Conservation (phyloP, 2,113 vertebrate genomes). For the Cyprinodon tularosa region DNA sequence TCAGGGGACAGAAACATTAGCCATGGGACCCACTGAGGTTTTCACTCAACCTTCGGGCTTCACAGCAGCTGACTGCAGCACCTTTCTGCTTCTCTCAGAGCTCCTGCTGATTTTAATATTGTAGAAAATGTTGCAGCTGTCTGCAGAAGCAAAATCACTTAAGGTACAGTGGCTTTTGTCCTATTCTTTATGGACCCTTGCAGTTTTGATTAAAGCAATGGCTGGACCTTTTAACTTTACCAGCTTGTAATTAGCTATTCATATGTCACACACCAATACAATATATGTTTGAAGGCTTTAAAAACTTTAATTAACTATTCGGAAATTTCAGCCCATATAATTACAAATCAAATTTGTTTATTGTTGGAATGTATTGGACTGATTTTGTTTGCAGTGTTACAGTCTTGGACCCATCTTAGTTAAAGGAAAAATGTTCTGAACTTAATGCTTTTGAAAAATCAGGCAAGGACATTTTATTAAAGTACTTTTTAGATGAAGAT, state of each 20-base stretch:
- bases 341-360: not conserved
- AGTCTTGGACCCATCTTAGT: not conserved
- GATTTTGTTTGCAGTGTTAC: not conserved
- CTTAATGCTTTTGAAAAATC: not conserved
- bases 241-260: not conserved
- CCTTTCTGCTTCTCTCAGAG: not conserved
- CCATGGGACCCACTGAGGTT: slow-evolving; percentile 2
- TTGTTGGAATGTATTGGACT: not conserved
- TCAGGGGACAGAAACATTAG: slow-evolving; percentile 13
- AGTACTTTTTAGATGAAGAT: not conserved
- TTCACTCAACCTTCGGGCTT: not conserved
- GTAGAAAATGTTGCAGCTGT: not conserved
- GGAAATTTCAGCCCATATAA: not conserved
- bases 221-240: not conserved
- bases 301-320: not conserved
- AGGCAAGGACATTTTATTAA: not conserved
- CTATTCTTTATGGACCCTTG: not conserved
- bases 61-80: not conserved
- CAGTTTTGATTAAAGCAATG: not conserved
- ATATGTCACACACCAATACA: not conserved
- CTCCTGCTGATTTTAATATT: not conserved
- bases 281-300: not conserved
- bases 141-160: not conserved
- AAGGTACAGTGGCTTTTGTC: not conserved
- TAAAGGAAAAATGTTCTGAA: not conserved